Conservation (phyloP, 2,888 invertebrate genomes). For the Luperina nickerlii region DNA sequence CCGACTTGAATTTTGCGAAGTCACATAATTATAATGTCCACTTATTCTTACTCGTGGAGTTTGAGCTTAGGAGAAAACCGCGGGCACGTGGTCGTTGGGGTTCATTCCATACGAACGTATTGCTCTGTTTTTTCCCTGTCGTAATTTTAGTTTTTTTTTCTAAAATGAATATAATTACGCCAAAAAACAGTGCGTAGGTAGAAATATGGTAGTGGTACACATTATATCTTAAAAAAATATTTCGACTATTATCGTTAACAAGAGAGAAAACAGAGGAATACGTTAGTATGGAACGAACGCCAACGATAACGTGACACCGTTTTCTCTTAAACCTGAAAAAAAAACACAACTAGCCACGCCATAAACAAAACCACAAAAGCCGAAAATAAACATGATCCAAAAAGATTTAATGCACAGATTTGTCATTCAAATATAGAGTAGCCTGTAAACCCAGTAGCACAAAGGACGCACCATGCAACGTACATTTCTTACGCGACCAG, state of each 20-base stretch:
- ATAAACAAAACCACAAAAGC: not conserved
- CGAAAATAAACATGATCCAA: not conserved
- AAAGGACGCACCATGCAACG: slow-evolving; percentile 61
- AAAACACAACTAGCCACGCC: not conserved
- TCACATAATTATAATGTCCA: not conserved
- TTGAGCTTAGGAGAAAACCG: no score
- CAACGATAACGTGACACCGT: not conserved
- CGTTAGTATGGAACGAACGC: no score
- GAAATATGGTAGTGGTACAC: not conserved
- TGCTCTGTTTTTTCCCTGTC: no score
- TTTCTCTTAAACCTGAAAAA: not conserved
- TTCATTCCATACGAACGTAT: no score
- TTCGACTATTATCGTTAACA: not conserved
- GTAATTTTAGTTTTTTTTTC: no score
- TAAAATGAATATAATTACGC: not conserved
- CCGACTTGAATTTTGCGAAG: not conserved
- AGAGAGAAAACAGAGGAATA: not conserved
- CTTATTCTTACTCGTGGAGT: no score
- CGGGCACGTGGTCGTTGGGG: no score
- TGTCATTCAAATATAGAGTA: slow-evolving; percentile 36
- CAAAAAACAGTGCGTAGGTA: not conserved
- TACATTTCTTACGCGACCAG: slow-evolving; percentile 59
- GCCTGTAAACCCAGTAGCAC: slow-evolving; percentile 44
- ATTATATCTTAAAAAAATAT: not conserved
- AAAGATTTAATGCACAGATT: slow-evolving; percentile 14